These are phyloP conservation scores for Acinonyx jubatus DNA, from an alignment of 2,113 vertebrate species.

Conservation along the genomic window DNA sequence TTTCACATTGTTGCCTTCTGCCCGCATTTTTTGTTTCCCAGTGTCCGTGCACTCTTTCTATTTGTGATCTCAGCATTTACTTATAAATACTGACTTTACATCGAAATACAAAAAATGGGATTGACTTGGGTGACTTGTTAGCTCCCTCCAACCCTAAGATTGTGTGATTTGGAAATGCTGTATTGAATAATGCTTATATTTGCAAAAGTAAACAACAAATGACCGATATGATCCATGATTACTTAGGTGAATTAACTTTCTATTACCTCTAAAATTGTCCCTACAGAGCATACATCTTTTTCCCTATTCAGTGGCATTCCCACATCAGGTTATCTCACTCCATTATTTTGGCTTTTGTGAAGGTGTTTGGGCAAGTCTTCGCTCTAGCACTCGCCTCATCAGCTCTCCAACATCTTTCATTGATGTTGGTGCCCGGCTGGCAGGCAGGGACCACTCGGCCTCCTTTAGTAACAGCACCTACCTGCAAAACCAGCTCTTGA, in stretches of 20 bases:
- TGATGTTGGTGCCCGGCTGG: slow-evolving; percentile 92
- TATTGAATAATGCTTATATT: slow-evolving; percentile 36
- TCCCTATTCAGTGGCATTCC: not conserved
- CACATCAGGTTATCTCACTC: slow-evolving; percentile 44
- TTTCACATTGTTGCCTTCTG: not conserved
- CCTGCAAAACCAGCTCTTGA: slow-evolving; percentile 93
- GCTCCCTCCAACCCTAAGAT: slow-evolving; percentile 10
- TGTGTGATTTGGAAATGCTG: slow-evolving; percentile 52
- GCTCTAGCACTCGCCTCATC: slow-evolving; percentile 94
- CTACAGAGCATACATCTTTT: slow-evolving; percentile 41
- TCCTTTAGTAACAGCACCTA: slow-evolving; percentile 89
- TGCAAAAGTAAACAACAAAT: slow-evolving; percentile 37
- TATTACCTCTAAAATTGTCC: slow-evolving; percentile 10
- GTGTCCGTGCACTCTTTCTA: not conserved
- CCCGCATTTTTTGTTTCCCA: not conserved
- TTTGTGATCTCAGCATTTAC: not conserved
- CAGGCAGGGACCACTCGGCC: slow-evolving; percentile 91
- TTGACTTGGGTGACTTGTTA: slow-evolving; percentile 22
- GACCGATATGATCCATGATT: not conserved
- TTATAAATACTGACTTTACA: slow-evolving; percentile 8
- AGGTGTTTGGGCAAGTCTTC: slow-evolving; percentile 98
- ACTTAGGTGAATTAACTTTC: slow-evolving; percentile 21
- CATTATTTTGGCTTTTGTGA: slow-evolving; percentile 76
- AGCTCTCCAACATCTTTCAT: slow-evolving; percentile 87
- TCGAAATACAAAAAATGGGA: slow-evolving; percentile 22